These are phyloP conservation scores for Siderastrea siderea DNA, from an alignment of 92 coral and sea anemone species.

Conservation along the genomic window DNA sequence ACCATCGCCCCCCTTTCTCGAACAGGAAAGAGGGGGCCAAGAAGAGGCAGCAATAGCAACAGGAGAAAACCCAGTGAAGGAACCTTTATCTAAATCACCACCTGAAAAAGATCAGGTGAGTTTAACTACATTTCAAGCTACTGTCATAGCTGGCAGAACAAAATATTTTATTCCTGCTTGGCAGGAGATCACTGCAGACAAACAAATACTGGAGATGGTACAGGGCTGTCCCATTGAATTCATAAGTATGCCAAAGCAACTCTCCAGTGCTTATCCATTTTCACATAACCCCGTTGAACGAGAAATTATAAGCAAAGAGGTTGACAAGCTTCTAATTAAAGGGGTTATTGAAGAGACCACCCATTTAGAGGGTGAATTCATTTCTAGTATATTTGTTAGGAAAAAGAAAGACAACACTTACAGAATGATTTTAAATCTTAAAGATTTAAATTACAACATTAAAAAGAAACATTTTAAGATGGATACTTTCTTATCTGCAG, in stretches of 20 bases:
- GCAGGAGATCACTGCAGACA: not conserved
- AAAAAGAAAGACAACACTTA: conserved; percentile 24
- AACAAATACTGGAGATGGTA: conserved; percentile 4
- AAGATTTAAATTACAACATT: conserved; percentile 20
- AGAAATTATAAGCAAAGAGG: conserved; percentile 19
- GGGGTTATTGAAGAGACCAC: conserved; percentile 17
- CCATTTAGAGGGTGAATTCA: conserved; percentile 19
- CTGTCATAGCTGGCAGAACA: too few relatives aligned
- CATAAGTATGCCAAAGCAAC: conserved; percentile 2
- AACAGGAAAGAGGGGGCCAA: too few relatives aligned
- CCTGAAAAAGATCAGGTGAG: too few relatives aligned
- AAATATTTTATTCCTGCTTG: too few relatives aligned
- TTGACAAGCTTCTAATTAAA: conserved; percentile 20
- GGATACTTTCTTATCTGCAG: conserved; percentile 25
- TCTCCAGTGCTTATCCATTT: not conserved
- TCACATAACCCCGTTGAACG: conserved; percentile 6
- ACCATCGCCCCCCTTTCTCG: too few relatives aligned
- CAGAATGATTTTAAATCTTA: conserved; percentile 30
- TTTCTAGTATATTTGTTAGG: conserved; percentile 37
- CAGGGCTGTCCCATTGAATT: conserved; percentile 16
- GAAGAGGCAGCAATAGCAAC: too few relatives aligned
- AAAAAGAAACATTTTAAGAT: conserved; percentile 48
- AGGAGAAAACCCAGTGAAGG: too few relatives aligned
- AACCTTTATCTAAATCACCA: too few relatives aligned
- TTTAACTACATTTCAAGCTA: too few relatives aligned